Base-by-base conservation (phyloP, 35 echinoderm and acorn worm species). In the Ptychodera flava region DNA sequence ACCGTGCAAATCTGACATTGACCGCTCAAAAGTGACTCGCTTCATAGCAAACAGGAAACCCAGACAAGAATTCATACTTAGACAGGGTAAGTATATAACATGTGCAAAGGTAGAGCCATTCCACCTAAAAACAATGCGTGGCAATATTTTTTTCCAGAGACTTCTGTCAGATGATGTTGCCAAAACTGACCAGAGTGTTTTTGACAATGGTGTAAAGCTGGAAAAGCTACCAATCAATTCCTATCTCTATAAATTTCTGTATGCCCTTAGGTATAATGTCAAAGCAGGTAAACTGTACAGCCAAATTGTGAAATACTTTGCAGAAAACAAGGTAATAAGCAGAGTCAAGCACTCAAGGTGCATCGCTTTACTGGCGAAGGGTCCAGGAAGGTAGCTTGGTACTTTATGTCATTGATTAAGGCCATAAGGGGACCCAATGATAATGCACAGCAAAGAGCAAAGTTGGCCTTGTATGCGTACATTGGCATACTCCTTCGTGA, bases 221-320 rank as follows among this genome's bases (percentile, higher is more conserved):
- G 45, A 12, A 64, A 64, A 64, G 6, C 45, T 64, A 64, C 45
- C 45, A 12, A 64, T 22, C 22, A 22, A 64, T 64, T 64, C 45
- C 6, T 64, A 22, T 22, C 45, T 64, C 6, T 64, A 64, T 22
- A 64, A 22, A 22, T 64, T 64, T 64, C 45, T 64, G 22, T 64
- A 64, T 64, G 6, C 22, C 6, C 6, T 6, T 22, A 64, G 45
- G 45, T 64, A 64, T 64, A 64, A 64, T 22, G 45, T 64, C 45
- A 64, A 64, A 64, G 6, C 45, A 12, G 45, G 45, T 64, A 64
- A n/a, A 64, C 45, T 64, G 45, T 64, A 64, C 45, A 22, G 45
- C 45, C 45, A 64, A 64, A 64, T 64, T 64, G 45, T 64, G 45
- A 64, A 64, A 64, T 64, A 64, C 45, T 64, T 64, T 64, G 45